These are phyloP conservation scores for Neotoxoptera formosana DNA, from an alignment of 1,140 invertebrate genomes.

Conservation along the genomic window DNA sequence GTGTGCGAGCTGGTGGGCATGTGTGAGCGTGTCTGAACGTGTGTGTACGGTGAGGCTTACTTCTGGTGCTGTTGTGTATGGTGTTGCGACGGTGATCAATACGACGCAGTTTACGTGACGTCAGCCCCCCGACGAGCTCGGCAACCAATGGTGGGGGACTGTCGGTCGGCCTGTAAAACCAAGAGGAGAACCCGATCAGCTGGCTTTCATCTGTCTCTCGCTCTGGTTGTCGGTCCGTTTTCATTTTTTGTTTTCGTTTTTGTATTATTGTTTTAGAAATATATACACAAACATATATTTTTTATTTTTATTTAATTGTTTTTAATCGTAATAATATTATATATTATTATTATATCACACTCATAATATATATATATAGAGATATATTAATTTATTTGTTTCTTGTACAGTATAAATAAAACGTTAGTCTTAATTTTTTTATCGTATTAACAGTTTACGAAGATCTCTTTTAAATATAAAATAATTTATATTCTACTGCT, in stretches of 20 bases:
- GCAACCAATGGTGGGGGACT: background rate
- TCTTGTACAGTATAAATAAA: conserved; percentile 21
- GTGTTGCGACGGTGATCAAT: conserved; percentile 53
- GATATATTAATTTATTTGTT: conserved; percentile 1
- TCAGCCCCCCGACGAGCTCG: conserved; percentile 30
- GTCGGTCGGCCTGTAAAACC: conserved; percentile 44
- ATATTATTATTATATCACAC: conserved; percentile 1
- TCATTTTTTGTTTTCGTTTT: conserved; percentile 53
- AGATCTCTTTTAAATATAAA: conserved; percentile 53
- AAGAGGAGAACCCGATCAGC: conserved; percentile 49
- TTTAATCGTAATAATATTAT: conserved; percentile 3
- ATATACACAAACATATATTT: conserved; percentile 34
- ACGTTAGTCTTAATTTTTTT: conserved; percentile 16
- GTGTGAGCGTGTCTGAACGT: background rate
- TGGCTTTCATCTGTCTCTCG: conserved; percentile 57
- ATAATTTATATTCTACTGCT: background rate
- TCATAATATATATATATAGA: background rate
- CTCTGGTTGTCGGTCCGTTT: conserved; percentile 55
- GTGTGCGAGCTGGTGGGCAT: background rate
- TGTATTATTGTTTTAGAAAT: conserved; percentile 53
- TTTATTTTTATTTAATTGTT: conserved; percentile 19
- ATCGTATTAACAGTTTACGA: conserved; percentile 29
- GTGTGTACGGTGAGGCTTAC: background rate
- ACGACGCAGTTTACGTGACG: conserved; percentile 57
- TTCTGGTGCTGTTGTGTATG: background rate